phyloP scores from a whole-genome alignment of 1,140 invertebrate species.

The Rhynchophorus ferrugineus region DNA sequence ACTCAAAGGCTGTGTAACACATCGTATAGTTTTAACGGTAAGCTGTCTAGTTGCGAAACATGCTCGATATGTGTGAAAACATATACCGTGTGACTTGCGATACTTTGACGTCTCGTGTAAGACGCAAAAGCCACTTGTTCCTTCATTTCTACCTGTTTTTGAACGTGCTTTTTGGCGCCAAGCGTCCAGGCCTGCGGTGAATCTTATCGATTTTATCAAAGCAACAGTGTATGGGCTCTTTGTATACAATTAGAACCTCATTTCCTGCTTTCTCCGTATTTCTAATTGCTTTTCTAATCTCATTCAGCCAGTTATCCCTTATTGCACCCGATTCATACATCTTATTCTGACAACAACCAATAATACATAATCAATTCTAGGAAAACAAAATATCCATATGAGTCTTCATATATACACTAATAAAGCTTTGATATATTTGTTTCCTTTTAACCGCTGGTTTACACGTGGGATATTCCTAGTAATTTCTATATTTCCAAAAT shows the following conservation, averaged over 20 bases:
- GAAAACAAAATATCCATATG: no score
- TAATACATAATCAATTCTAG: no score
- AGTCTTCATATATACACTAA: no score
- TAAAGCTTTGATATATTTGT: no score
- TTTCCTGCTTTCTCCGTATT: conserved; percentile 5
- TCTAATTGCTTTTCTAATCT: neutral
- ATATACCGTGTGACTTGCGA: conserved; percentile 5
- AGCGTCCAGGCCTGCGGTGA: conserved; percentile 4
- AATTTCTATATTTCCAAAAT: no score
- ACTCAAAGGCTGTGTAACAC: conserved; percentile 39
- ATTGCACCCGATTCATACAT: no score
- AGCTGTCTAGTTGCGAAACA: conserved; percentile 16
- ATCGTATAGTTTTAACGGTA: conserved; percentile 39
- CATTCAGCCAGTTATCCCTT: no score
- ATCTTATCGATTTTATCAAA: conserved; percentile 12
- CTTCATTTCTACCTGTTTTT: conserved; percentile 18
- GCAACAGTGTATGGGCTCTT: conserved; percentile 5
- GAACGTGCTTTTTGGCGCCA: conserved; percentile 19
- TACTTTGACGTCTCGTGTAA: conserved; percentile 20
- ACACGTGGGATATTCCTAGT: no score
- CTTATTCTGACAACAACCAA: no score
- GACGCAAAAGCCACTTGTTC: conserved; percentile 27
- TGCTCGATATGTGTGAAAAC: conserved; percentile 11
- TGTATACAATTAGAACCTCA: neutral
- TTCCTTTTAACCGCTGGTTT: no score